Evolutionary conservation across 64 coral and sea anemone species (phyloP).

Genomic region (Exaiptasia diaphana): DNA sequence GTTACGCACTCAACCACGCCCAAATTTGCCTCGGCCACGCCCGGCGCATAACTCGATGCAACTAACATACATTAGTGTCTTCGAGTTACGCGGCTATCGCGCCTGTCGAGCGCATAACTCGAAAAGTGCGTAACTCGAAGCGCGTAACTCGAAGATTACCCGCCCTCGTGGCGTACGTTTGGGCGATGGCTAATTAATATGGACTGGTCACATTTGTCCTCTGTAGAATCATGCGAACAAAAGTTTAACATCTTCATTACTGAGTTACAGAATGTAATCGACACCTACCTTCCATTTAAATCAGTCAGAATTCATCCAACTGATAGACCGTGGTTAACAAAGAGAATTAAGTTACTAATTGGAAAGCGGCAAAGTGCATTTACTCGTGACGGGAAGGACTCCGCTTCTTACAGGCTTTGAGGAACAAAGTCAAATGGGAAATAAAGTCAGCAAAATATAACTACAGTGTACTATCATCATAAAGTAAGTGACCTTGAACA

Average conservation of each 20-base stretch:
- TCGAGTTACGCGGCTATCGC: neutral
- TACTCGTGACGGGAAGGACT: constrained; percentile 30
- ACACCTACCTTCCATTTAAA: constrained; percentile 35
- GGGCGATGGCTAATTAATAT: neutral
- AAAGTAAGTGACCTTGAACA: too few relatives aligned
- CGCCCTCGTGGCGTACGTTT: neutral
- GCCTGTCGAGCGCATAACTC: too few relatives aligned
- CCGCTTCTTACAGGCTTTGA: constrained; percentile 1
- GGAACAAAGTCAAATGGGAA: constrained; percentile 43
- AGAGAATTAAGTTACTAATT: constrained; percentile 36
- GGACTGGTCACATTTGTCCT: neutral
- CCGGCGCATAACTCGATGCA: too few relatives aligned
- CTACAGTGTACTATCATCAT: too few relatives aligned
- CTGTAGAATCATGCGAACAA: neutral
- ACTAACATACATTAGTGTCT: too few relatives aligned
- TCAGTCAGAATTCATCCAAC: neutral
- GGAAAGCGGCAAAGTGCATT: constrained; percentile 23
- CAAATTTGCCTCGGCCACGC: too few relatives aligned
- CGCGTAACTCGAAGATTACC: too few relatives aligned
- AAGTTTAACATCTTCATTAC: constrained; percentile 17
- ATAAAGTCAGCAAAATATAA: constrained; percentile 47
- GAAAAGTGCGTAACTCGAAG: too few relatives aligned
- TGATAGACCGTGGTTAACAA: constrained; percentile 27
- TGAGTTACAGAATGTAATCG: constrained; percentile 1
- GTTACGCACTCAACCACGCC: too few relatives aligned